Evolutionary conservation across 2,797 vertebrate species (phyloP), one percentile per base, ranked within the genome.

Genomic region (Poecile montanus): DNA sequence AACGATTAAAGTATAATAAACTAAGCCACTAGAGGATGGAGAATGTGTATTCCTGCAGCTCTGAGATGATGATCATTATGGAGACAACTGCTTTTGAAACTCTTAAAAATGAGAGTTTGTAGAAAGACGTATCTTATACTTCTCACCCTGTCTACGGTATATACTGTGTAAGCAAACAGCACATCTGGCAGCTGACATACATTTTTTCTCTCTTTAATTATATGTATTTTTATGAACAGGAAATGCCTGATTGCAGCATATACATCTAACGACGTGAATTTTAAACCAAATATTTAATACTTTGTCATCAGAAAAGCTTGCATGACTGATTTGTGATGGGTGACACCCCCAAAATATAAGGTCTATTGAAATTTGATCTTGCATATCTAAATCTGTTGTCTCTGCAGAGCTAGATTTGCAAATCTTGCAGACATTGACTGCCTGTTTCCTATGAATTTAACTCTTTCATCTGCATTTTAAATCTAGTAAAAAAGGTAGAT

Each of bases 171-270:
- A 95, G 92, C 72, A 96, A 93, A 68, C 45, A 78, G 44, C 86
- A 95, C 94, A 97, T 95, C 95, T 97, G 96, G 88, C 87, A 95
- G 92, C 81, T 95, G 94, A 79, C 72, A 93, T 85, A 95, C 58
- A 38, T 67, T 85, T 93, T 89, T 91, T 85, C 77, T 57, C 29
- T 68, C 70, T 91, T 77, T 91, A 95, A 95, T 96, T 91, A 96
- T 77, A 93, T 60, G 40, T 80, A 65, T 94, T 94, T 92, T 92
- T 54, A 83, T 65, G 68, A 87, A 95, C 68, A 91, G 94, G 87
- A 96, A 95, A 85, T 65, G 81, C 91, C 81, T 96, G 87, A 97
- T 94, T 94, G 89, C 68, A 93, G 75, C 61, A 75, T 79, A 63
- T 83, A 62, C 29, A 85, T 91, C 72, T 88, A 91, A 72, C 71